phyloP scores from a whole-genome alignment of 2,113 vertebrate genomes.

The Onychostruthus taczanowskii region DNA sequence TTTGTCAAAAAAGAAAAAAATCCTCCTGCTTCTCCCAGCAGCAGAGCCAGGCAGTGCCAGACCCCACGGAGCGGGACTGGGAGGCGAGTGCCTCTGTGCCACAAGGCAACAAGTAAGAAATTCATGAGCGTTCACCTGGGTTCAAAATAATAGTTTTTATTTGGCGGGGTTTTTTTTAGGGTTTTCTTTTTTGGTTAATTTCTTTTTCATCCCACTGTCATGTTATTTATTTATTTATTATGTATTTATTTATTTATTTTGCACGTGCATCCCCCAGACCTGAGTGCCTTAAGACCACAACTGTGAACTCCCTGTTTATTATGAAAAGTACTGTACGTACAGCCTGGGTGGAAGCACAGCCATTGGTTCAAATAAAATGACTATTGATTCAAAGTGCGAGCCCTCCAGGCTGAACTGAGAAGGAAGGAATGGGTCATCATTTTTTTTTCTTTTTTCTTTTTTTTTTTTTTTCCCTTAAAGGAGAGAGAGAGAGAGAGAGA shows the following conservation, averaged over 20 bases:
- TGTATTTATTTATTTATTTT: background rate
- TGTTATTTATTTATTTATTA: background rate
- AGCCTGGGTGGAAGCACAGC: conserved; percentile 62
- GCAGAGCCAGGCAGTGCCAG: background rate
- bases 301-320: conserved; percentile 47
- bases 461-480: rapidly evolving
- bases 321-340: conserved; percentile 44
- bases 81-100: background rate
- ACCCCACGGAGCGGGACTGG: conserved; percentile 3
- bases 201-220: background rate
- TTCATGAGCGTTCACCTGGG: background rate
- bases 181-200: background rate
- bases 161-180: background rate
- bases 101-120: conserved; percentile 51
- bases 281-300: conserved; percentile 43
- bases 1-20: conserved; percentile 9
- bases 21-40: background rate
- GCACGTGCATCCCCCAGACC: background rate
- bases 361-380: conserved; percentile 72
- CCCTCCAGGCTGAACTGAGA: conserved; percentile 38
- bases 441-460: rapidly evolving
- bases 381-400: conserved; percentile 57
- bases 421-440: background rate
- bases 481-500: background rate
- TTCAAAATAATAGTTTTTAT: background rate